phyloP scores from a whole-genome alignment of 2,113 vertebrate genomes.

The Mus spicilegus region DNA sequence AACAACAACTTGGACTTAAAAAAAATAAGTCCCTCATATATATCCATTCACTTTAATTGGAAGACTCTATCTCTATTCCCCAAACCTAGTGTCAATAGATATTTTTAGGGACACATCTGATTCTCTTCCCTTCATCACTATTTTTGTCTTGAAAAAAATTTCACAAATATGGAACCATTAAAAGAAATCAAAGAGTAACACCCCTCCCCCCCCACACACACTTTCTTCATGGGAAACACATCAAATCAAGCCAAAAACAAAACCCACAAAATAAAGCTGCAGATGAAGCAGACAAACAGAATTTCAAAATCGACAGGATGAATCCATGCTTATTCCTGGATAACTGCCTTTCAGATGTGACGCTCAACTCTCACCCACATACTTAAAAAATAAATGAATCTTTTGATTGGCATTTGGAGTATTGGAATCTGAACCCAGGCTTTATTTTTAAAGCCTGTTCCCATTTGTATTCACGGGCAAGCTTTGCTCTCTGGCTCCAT shows the following conservation, averaged over 20 bases:
- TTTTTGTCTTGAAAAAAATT: slow-evolving; percentile 42
- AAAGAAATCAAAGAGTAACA: neutral
- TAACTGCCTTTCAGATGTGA: slow-evolving; percentile 64
- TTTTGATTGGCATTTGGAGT: slow-evolving; percentile 83
- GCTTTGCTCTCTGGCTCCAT: slow-evolving; percentile 75
- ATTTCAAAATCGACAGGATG: slow-evolving; percentile 53
- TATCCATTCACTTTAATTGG: slow-evolving; percentile 13
- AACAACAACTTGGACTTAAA: neutral
- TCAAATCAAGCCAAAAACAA: neutral
- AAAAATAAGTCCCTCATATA: neutral
- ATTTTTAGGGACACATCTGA: neutral
- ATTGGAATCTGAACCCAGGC: slow-evolving; percentile 80
- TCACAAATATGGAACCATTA: slow-evolving; percentile 8
- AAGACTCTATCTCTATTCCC: neutral
- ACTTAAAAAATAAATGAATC: slow-evolving; percentile 82
- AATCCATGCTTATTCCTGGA: slow-evolving; percentile 62
- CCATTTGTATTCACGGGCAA: slow-evolving; percentile 80
- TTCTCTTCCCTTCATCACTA: slow-evolving; percentile 26
- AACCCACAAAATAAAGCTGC: neutral
- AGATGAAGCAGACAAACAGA: slow-evolving; percentile 52
- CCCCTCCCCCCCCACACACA: too few relatives aligned
- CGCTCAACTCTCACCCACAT: slow-evolving; percentile 71
- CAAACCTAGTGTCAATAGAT: neutral
- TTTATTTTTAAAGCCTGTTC: slow-evolving; percentile 80
- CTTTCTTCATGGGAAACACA: slow-evolving; percentile 35